Evolutionary conservation across 2,888 invertebrate species (phyloP).

Genomic region (Scaptomyza tumidula): DNA sequence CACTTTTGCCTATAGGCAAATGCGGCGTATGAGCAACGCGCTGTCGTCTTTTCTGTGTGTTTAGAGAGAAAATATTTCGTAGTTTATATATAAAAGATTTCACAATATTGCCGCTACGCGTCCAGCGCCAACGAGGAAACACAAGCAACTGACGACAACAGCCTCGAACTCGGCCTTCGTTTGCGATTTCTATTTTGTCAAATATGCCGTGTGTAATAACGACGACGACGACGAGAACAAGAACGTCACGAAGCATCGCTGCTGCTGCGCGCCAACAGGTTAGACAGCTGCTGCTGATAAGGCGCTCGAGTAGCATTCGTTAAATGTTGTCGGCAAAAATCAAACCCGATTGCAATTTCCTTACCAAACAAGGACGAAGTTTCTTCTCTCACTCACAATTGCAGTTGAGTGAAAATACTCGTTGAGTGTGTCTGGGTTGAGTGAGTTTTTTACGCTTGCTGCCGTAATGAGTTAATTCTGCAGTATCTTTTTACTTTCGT

Average conservation of each 20-base stretch:
- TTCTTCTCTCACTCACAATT: constrained; percentile 20
- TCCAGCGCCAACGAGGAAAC: constrained; percentile 70
- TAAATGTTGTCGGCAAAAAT: constrained; percentile 14
- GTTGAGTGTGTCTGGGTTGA: constrained; percentile 11
- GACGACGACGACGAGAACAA: constrained; percentile 5
- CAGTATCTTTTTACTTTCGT: background rate
- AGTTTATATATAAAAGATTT: constrained; percentile 12
- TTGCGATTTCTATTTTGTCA: constrained; percentile 50
- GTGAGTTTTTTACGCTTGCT: constrained; percentile 27
- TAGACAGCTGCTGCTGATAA: constrained; percentile 68
- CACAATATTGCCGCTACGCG: constrained; percentile 53
- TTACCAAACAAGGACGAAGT: constrained; percentile 22
- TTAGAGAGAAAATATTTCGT: constrained; percentile 28
- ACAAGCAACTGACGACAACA: constrained; percentile 71
- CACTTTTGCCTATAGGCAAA: constrained; percentile 21
- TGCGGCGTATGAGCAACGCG: constrained; percentile 38
- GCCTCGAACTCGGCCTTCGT: constrained; percentile 35
- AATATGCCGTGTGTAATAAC: constrained; percentile 37
- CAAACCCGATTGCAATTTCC: constrained; percentile 36
- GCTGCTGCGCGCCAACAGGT: constrained; percentile 68
- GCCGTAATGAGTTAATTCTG: background rate
- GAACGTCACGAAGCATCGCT: constrained; percentile 27
- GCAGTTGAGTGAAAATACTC: constrained; percentile 34
- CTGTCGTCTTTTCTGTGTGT: constrained; percentile 32
- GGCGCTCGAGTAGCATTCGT: constrained; percentile 55